Conservation (phyloP, 1,140 invertebrate genomes). For the Diabrotica undecimpunctata region DNA sequence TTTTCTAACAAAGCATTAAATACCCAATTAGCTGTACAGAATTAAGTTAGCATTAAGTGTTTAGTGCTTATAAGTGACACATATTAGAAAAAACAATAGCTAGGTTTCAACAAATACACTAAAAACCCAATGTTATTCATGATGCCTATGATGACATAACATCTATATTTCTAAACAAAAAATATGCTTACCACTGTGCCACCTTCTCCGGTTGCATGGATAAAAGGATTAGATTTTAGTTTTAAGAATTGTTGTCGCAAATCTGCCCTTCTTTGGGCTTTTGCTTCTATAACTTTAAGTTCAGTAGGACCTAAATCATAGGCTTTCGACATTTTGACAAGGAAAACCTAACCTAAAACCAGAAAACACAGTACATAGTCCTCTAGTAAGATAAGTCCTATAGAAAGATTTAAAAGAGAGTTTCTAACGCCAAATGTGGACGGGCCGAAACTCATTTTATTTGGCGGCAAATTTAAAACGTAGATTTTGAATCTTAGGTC, state of each 20-base stretch:
- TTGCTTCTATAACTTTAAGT: conserved; percentile 52
- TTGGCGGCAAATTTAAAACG: too few relatives aligned
- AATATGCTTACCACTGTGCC: conserved; percentile 56
- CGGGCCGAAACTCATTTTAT: too few relatives aligned
- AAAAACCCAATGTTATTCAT: background rate
- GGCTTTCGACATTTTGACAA: conserved; percentile 27
- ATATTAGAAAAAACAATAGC: background rate
- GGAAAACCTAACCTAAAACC: background rate
- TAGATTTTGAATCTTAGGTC: too few relatives aligned
- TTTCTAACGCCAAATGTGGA: too few relatives aligned
- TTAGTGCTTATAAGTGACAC: background rate
- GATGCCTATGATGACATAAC: conserved; percentile 26
- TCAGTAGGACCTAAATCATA: conserved; percentile 34
- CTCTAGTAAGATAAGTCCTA: too few relatives aligned
- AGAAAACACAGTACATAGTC: too few relatives aligned
- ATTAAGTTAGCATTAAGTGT: too few relatives aligned
- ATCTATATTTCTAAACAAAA: conserved; percentile 4
- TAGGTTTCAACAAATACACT: too few relatives aligned
- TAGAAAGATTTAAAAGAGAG: too few relatives aligned
- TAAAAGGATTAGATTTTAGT: conserved; percentile 62
- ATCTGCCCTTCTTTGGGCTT: conserved; percentile 52
- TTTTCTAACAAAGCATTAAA: too few relatives aligned
- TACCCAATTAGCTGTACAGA: too few relatives aligned
- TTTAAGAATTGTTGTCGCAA: conserved; percentile 67
- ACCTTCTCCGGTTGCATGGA: conserved; percentile 52